Percentiles rank a stretch among this genome's conserved stretches.
phyloP scores from a whole-genome alignment of 2,113 vertebrate genomes.

The Aspiorhynchus laticeps region DNA sequence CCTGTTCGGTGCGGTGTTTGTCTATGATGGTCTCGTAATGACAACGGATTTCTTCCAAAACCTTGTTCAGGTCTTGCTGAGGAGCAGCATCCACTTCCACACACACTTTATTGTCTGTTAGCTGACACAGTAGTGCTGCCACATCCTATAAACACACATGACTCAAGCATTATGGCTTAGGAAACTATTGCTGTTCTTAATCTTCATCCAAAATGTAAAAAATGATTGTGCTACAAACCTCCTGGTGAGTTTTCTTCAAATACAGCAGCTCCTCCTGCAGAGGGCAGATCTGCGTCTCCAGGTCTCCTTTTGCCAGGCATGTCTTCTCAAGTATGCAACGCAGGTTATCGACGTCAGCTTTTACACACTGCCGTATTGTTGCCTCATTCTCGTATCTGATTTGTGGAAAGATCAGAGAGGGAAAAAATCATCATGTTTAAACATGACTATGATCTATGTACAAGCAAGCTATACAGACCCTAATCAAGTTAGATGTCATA shows the following conservation, averaged over 20 bases:
- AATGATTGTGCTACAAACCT: slow-evolving; percentile 73
- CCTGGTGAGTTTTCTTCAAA: slow-evolving; percentile 89
- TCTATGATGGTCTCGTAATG: slow-evolving; percentile 91
- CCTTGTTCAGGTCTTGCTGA: slow-evolving; percentile 84
- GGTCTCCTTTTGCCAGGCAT: slow-evolving; percentile 84
- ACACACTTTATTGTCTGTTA: slow-evolving; percentile 82
- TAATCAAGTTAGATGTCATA: too few relatives aligned
- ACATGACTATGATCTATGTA: neutral
- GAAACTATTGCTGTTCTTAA: neutral
- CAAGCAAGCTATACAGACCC: neutral
- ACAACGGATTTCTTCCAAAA: slow-evolving; percentile 86
- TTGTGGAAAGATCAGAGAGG: neutral
- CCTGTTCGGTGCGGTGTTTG: slow-evolving; percentile 90
- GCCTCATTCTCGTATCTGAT: slow-evolving; percentile 86
- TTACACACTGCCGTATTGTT: slow-evolving; percentile 83
- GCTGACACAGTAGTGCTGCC: slow-evolving; percentile 79
- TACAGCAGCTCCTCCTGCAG: slow-evolving; percentile 89
- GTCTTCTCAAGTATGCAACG: slow-evolving; percentile 87
- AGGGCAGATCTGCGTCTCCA: slow-evolving; percentile 88
- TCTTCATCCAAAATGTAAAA: neutral
- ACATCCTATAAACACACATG: slow-evolving; percentile 79
- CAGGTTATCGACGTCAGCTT: slow-evolving; percentile 87
- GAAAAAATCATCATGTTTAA: neutral
- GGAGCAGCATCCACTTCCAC: slow-evolving; percentile 93
- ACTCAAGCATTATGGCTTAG: slow-evolving; percentile 30